phyloP scores from a whole-genome alignment of 1,140 invertebrate species.

The Brachystomella parvula region DNA sequence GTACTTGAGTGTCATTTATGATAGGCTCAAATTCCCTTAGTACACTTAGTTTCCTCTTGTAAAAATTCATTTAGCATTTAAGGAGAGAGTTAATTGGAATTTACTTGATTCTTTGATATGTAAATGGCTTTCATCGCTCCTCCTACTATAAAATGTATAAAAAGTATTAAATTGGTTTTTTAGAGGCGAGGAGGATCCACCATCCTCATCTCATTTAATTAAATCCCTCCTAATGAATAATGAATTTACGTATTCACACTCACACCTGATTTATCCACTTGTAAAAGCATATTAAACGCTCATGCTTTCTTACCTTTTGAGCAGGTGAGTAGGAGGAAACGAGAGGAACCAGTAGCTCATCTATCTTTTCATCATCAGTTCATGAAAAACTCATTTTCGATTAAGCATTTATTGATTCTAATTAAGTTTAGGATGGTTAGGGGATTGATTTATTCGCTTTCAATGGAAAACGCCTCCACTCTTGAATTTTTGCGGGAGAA shows the following conservation, averaged over 20 bases:
- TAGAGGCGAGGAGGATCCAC: too few species aligned
- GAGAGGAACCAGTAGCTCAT: slow-evolving; percentile 4
- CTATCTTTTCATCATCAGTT: slow-evolving; percentile 7
- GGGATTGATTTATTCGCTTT: background rate
- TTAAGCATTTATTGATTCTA: background rate
- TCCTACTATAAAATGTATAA: too few species aligned
- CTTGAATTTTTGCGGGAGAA: too few species aligned
- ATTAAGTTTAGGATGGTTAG: too few species aligned
- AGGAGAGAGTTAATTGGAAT: background rate
- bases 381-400: background rate
- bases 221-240: background rate
- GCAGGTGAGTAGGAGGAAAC: background rate
- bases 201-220: slow-evolving; percentile 7
- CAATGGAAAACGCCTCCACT: too few species aligned
- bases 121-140: too few species aligned
- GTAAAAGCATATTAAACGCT: too few species aligned
- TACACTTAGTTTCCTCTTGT: too few species aligned
- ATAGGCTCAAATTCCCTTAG: too few species aligned
- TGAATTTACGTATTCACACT: background rate
- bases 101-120: slow-evolving; percentile 1
- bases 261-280: too few species aligned
- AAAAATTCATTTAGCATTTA: too few species aligned
- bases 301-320: background rate
- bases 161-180: too few species aligned
- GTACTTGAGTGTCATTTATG: background rate